Base-by-base conservation (phyloP, 1,140 invertebrate genomes). In the Probaryconus sp. region DNA sequence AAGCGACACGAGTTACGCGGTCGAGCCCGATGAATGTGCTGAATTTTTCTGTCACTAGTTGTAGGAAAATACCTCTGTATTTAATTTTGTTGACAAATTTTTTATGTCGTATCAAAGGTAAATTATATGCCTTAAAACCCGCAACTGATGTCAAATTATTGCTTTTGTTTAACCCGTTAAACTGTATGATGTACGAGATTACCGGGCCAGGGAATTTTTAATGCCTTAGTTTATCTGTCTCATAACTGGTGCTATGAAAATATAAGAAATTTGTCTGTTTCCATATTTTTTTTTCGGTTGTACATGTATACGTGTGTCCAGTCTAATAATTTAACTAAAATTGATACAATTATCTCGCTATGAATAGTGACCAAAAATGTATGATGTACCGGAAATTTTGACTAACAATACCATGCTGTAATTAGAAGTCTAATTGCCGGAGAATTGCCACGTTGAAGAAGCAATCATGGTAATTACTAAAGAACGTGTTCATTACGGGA, bases 381-480 rank as follows among this genome's bases (percentile, higher is more conserved):
- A 74, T 68, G 56, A 40, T n/a, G 38, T 33, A 24, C 35, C 63
- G 63, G 50, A 63, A 68, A 74, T 74, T 63, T 68, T 63, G 69
- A 65, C 58, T 72, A 60, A 79, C 69, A 74, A 76, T 76, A 55
- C 38, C 16, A 65, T 47, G 73, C 58, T 65, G 71, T 70, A 79
- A 81, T 81, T 79, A 78, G 75, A 70, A 35, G 61, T 72, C 63
- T 79, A 80, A 82, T 82, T 79, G 73, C 70, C 42, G 37, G 55
- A 51, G 69, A 79, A 80, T 75, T 70, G 74, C 33, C 60, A 65
- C 30, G 61, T 48, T 67, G 58, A 53, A 67, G 58, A 63, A 77
- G 68, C 68, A 79, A 81, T 79, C 78, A 76, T 76, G 71, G 48
- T 78, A 79, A 81, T 79, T 81, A 77, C 71, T 75, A 28, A 40